Conservation (phyloP, 1,140 invertebrate species). For the Ooceraea biroi region DNA sequence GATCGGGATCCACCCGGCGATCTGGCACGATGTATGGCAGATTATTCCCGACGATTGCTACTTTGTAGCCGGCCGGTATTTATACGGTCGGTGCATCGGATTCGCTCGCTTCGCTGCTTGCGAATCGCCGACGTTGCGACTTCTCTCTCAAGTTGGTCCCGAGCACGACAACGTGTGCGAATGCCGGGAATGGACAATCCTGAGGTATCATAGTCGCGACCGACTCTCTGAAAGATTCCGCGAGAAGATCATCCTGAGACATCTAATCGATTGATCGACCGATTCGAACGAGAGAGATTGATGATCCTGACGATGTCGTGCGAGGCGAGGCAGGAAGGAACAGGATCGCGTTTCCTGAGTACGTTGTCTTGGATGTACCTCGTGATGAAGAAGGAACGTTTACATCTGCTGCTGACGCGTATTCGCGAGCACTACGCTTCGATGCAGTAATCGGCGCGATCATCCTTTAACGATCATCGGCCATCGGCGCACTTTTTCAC, state of each 20-base stretch:
- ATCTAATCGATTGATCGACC: too few relatives aligned
- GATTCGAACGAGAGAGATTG: too few relatives aligned
- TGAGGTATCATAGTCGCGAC: too few relatives aligned
- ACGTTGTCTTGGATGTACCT: too few relatives aligned
- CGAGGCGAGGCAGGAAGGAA: not conserved
- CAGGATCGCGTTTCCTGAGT: not conserved
- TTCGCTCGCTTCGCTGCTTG: not conserved
- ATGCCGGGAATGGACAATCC: too few relatives aligned
- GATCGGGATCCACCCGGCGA: not conserved
- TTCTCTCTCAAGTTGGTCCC: not conserved
- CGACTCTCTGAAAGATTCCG: too few relatives aligned
- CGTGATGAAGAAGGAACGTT: not conserved
- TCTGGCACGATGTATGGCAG: conserved; percentile 33
- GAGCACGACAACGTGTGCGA: too few relatives aligned
- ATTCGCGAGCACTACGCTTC: not conserved
- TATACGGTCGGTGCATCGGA: conserved; percentile 10
- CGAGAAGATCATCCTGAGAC: too few relatives aligned
- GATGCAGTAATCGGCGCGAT: not conserved
- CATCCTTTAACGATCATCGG: not conserved
- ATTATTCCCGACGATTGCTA: conserved; percentile 43
- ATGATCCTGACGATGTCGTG: not conserved
- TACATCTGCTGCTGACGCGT: not conserved
- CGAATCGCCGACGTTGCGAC: not conserved
- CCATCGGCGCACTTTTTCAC: not conserved
- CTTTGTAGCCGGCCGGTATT: conserved; percentile 32